Evolutionary conservation across 1,140 invertebrate species (phyloP).

Genomic region (Musca domestica): DNA sequence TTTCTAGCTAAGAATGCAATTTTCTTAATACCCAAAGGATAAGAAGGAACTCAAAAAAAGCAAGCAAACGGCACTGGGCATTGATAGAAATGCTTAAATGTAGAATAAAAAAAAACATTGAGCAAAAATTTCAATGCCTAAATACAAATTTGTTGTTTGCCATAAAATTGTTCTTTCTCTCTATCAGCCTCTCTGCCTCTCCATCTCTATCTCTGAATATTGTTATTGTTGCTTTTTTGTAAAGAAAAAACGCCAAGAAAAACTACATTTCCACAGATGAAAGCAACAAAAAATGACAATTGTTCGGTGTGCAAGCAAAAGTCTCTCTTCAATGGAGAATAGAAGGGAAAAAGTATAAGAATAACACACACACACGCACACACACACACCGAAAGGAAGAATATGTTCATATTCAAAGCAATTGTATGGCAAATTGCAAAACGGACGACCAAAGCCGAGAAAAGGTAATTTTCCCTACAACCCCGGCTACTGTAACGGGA

Average conservation of each 20-base stretch:
- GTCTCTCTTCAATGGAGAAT: neutral
- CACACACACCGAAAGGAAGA: neutral
- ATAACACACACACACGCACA: neutral
- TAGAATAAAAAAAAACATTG: neutral
- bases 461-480: slow-evolving; percentile 12
- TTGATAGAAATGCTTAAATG: slow-evolving; percentile 14
- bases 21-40: slow-evolving; percentile 22
- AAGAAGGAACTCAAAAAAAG: neutral
- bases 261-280: slow-evolving; percentile 1
- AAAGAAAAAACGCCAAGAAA: neutral
- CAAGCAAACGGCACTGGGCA: neutral
- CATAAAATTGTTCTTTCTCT: no score
- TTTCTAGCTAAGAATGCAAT: slow-evolving; percentile 17
- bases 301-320: no score
- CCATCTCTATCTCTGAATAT: no score
- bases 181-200: no score
- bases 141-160: neutral
- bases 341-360: neutral
- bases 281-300: neutral
- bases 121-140: slow-evolving; percentile 16
- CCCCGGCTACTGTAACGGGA: slow-evolving; percentile 8
- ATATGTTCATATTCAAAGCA: slow-evolving; percentile 6
- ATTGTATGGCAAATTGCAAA: slow-evolving; percentile 2
- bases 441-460: neutral
- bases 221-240: no score